Percentiles rank a stretch among this genome's conserved stretches.
Evolutionary conservation across 35 echinoderm and acorn worm genomes (phyloP).

Genomic region (Ophiothrix spiculata): DNA sequence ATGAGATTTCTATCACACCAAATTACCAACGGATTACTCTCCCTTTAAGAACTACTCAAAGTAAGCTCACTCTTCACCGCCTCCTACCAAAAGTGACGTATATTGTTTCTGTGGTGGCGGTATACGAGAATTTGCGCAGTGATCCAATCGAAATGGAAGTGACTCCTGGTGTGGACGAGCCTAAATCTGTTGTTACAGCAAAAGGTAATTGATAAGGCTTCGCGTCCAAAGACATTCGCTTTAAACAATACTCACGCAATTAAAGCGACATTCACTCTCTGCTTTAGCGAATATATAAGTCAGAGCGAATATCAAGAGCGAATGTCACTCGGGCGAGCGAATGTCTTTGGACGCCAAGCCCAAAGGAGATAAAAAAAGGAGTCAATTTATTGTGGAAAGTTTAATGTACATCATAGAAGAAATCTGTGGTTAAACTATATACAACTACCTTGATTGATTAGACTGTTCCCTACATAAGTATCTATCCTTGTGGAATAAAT

Average conservation of each 20-base stretch:
- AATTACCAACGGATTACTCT: background rate
- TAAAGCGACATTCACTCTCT: background rate
- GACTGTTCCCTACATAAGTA: background rate
- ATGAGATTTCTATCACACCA: conserved; percentile 6
- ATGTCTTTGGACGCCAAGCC: background rate
- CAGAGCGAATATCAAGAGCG: background rate
- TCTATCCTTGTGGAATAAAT: background rate
- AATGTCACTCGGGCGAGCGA: background rate
- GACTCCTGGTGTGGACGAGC: conserved; percentile 19
- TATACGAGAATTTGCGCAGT: conserved; percentile 5
- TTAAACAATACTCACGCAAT: background rate
- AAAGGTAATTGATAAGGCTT: background rate
- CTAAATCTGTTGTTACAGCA: background rate
- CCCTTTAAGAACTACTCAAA: background rate
- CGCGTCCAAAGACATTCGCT: too few relatives aligned
- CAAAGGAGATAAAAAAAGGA: background rate
- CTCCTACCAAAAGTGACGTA: conserved; percentile 22
- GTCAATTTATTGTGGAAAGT: too few relatives aligned
- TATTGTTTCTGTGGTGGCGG: conserved; percentile 21
- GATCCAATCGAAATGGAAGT: conserved; percentile 17
- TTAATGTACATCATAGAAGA: background rate
- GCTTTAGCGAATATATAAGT: background rate
- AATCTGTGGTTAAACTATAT: background rate
- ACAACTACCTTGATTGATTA: background rate
- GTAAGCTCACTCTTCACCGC: background rate